Percentiles rank a stretch among this genome's conserved stretches.
Conservation (phyloP, 1,140 invertebrate genomes). For the Drosophila funebris region DNA sequence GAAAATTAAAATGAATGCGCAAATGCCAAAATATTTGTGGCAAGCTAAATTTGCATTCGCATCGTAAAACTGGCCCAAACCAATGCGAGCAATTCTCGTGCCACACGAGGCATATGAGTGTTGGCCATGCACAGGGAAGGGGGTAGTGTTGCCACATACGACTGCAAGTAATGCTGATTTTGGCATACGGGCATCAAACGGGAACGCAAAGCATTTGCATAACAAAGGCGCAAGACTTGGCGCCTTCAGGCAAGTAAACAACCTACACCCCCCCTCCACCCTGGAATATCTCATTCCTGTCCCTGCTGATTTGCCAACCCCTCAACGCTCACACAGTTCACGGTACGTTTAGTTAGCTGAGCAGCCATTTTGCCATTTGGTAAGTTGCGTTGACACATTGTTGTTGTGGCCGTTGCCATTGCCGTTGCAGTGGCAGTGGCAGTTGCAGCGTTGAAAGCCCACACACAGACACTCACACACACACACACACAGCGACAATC, state of each 20-base stretch:
- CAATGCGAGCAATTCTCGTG: constrained; percentile 30
- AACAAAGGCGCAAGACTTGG: constrained; percentile 68
- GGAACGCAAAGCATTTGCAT: constrained; percentile 60
- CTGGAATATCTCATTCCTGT: background rate
- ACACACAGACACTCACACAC: constrained; percentile 31
- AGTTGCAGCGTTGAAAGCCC: constrained; percentile 27
- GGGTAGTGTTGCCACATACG: constrained; percentile 28
- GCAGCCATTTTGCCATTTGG: constrained; percentile 34
- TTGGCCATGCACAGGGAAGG: background rate
- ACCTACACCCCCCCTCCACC: background rate
- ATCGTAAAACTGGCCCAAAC: constrained; percentile 48
- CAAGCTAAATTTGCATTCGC: constrained; percentile 70
- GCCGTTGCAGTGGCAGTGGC: background rate
- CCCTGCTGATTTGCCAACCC: background rate
- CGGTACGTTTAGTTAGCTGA: background rate
- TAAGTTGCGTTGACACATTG: constrained; percentile 59
- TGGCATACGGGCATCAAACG: constrained; percentile 21
- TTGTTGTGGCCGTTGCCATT: constrained; percentile 17
- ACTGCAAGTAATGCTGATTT: constrained; percentile 31
- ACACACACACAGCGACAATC: constrained; percentile 2
- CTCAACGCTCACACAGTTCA: background rate
- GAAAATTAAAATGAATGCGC: constrained; percentile 71
- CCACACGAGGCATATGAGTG: constrained; percentile 9
- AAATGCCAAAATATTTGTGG: constrained; percentile 78
- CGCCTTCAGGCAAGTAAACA: constrained; percentile 61